Base-by-base conservation (phyloP, 2,888 invertebrate species). In the Eupithecia dodoneata region DNA sequence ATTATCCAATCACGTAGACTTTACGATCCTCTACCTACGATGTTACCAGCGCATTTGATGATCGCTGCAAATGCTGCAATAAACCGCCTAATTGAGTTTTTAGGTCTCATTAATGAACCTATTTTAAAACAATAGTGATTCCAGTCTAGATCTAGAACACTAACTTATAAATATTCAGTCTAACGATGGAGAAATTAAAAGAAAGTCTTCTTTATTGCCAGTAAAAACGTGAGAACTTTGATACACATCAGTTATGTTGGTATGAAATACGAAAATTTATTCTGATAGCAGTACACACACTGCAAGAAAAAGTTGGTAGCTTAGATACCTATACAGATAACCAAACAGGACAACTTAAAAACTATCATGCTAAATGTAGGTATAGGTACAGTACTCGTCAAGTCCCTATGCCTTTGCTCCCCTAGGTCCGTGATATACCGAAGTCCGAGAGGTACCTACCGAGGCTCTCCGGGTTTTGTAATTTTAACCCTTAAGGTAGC, bases 111-210 rank as follows among this genome's bases (percentile, higher is more conserved):
- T 41, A 18, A 59, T 66, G 15, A 66, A 15, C 13, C 15, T 42
- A 66, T 6, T 42, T 18, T 66, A 42, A 42, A 70, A 70, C 47
- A 70, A 70, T 70, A 49, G 44, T 18, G 44, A 4, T 13, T 63
- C 63, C 47, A 72, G 41, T 59, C n/a, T 59, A 66, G 47, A 71
- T 42, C 42, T 42, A 66, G 65, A 63, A 63, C 30, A 12, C 10
- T 30, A 30, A 10, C 30, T 12, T 30, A 4, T 63, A 63, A 63
- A 30, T 63, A 63, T 63, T 63, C 47, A 71, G 42, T 74, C 78
- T 9, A 76, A 76, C 74, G 52, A 9, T 7, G 49, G 69, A 79
- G 74, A 79, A 79, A 79, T 66, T 71, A n/a, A 55, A 74, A 67
- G 79, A 79, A 76, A 79, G 79, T 72, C 15, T 55, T 15, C 45